A percentile compares a stretch with the other conserved stretches of the same genome.
These are phyloP conservation scores for Eupithecia exiguata DNA, from an alignment of 2,888 invertebrate genomes.

Conservation along the genomic window DNA sequence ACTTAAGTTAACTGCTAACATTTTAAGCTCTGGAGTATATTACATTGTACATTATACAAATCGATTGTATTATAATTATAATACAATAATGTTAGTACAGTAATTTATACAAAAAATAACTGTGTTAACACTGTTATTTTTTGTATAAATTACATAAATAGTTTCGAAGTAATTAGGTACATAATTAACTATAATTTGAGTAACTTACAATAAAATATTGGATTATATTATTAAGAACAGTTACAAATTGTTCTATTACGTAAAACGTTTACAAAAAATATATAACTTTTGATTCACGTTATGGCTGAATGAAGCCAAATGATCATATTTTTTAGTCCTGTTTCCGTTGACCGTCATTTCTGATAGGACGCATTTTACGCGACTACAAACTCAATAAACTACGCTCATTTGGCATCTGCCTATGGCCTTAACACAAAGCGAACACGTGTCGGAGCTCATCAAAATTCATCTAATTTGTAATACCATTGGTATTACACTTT, in stretches of 20 bases:
- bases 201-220: not conserved
- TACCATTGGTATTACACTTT: not conserved
- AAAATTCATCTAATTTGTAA: not conserved
- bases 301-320: not conserved
- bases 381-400: not conserved
- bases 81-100: no score
- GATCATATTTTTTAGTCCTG: not conserved
- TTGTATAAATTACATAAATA: not conserved
- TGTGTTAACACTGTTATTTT: not conserved
- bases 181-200: not conserved
- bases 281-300: not conserved
- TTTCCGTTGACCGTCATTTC: not conserved
- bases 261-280: not conserved
- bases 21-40: not conserved
- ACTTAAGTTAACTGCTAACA: not conserved
- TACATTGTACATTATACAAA: not conserved
- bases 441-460: not conserved
- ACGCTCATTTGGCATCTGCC: no score
- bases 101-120: no score
- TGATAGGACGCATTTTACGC: not conserved
- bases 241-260: not conserved
- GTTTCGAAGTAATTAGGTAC: no score
- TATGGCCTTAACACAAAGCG: no score
- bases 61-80: not conserved
- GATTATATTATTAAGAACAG: not conserved